Conservation (phyloP, 2,113 vertebrate species). For the Egretta garzetta region DNA sequence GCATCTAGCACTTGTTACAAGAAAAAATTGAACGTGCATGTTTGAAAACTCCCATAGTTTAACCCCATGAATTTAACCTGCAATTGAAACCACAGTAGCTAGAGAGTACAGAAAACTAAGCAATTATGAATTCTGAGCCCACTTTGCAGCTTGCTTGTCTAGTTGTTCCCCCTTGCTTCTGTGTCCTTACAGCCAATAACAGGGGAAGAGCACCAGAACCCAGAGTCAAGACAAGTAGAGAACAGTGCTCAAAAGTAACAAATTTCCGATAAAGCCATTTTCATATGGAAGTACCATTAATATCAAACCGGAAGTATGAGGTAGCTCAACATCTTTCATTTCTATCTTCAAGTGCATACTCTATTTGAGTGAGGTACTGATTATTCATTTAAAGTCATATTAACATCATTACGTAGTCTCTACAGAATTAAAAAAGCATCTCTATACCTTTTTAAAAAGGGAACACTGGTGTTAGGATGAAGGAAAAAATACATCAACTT, state of each 20-base stretch:
- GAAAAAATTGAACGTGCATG: not conserved
- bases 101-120: not conserved
- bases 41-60: not conserved
- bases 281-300: not conserved
- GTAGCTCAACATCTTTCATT: not conserved
- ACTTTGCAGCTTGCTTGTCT: not conserved
- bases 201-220: not conserved
- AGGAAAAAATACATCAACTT: not conserved
- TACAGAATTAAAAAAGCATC: not conserved
- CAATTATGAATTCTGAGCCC: not conserved
- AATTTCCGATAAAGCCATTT: not conserved
- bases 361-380: accelerated
- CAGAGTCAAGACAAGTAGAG: not conserved
- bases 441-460: not conserved
- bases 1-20: not conserved
- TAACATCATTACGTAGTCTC: not conserved
- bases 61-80: not conserved
- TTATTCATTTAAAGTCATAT: accelerated
- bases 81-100: not conserved
- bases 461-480: not conserved
- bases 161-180: not conserved
- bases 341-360: not conserved
- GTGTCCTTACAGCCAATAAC: not conserved
- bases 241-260: not conserved
- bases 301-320: not conserved